Conservation (phyloP, 2,113 vertebrate species). For the Entomyzon cyanotis region DNA sequence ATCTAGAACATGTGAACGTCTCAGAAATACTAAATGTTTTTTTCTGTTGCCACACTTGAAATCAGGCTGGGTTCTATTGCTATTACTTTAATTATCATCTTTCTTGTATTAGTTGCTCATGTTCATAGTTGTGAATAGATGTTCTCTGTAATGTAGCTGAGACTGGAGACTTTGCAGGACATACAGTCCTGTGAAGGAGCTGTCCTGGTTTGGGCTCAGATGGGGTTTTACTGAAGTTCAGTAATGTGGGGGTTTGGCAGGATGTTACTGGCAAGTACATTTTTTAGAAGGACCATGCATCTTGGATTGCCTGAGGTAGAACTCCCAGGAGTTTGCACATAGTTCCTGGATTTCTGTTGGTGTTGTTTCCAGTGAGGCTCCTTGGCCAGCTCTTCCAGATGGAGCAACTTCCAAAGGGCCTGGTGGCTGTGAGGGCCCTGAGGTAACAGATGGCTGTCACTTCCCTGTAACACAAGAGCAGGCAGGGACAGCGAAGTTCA, state of each 20-base stretch:
- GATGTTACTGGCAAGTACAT: background rate
- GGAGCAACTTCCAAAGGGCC: background rate
- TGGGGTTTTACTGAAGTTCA: background rate
- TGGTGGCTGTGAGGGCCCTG: background rate
- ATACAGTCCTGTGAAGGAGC: background rate
- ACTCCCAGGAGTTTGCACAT: background rate
- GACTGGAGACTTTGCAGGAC: background rate
- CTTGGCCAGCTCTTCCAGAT: background rate
- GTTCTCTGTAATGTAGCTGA: background rate
- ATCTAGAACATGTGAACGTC: background rate
- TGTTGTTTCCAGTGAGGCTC: background rate
- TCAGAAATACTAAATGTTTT: rapidly evolving
- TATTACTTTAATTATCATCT: background rate
- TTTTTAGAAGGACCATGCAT: background rate
- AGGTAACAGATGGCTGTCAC: conserved; percentile 47
- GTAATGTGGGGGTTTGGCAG: background rate
- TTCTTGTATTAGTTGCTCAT: background rate
- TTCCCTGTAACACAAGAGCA: conserved; percentile 40
- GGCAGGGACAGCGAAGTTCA: conserved; percentile 3
- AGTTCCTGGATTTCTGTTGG: background rate
- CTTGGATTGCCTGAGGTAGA: background rate
- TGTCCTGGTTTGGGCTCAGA: background rate
- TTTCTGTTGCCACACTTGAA: background rate
- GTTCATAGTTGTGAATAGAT: background rate
- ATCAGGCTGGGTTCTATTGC: background rate